These are phyloP conservation scores for Leptosomus discolor DNA, from an alignment of 2,113 vertebrate genomes.

Conservation along the genomic window DNA sequence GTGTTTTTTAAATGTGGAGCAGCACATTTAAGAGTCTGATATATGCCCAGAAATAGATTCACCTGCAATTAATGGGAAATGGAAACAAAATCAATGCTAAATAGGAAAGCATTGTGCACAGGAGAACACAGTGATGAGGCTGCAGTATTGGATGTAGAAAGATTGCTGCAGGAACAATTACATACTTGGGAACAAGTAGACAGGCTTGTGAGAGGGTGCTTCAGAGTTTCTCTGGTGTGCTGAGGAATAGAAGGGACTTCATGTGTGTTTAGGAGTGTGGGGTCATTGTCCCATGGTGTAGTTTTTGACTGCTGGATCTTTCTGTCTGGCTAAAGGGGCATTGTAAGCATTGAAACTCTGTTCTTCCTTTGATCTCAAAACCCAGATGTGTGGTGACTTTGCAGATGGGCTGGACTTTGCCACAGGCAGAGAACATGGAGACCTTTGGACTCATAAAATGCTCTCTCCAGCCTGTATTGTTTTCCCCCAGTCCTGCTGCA, in stretches of 20 bases:
- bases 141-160: not conserved
- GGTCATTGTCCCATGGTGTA: not conserved
- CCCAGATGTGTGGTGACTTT: not conserved
- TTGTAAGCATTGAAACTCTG: not conserved
- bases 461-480: not conserved
- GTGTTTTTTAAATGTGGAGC: not conserved
- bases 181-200: not conserved
- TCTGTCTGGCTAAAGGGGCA: not conserved
- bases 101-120: not conserved
- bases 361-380: not conserved
- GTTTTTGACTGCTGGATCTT: not conserved
- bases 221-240: not conserved
- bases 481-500: not conserved
- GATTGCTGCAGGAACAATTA: not conserved
- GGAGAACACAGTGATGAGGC: not conserved
- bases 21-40: not conserved
- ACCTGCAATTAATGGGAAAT: slow-evolving; percentile 24
- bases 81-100: slow-evolving; percentile 52
- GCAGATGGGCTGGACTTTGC: not conserved
- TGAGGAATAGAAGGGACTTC: not conserved
- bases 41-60: not conserved
- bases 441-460: not conserved
- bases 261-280: not conserved
- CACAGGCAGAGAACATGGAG: not conserved
- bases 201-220: not conserved